These are phyloP conservation scores for Mimas tiliae DNA, from an alignment of 2,888 invertebrate genomes.

Conservation along the genomic window DNA sequence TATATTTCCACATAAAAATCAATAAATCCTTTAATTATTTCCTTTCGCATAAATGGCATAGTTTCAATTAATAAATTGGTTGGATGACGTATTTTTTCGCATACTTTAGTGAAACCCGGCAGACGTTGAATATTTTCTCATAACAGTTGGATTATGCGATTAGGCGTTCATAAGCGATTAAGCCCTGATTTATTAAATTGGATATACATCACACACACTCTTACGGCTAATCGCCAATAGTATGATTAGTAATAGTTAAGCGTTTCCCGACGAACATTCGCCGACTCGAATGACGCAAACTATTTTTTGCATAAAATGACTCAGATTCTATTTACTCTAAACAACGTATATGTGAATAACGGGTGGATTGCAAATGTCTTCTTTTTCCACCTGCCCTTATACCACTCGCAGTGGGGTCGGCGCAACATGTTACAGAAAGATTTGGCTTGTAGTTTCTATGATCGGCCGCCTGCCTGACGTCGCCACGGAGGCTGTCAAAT, in stretches of 20 bases:
- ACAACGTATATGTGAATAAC: background rate
- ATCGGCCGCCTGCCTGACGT: too few species aligned
- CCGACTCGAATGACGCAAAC: background rate
- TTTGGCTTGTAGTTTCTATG: too few species aligned
- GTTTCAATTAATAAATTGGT: constrained; percentile 4
- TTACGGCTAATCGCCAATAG: constrained; percentile 3
- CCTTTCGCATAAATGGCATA: constrained; percentile 1
- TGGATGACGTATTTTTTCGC: constrained; percentile 12
- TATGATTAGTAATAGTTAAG: background rate
- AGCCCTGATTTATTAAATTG: constrained; percentile 23
- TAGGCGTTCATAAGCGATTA: constrained; percentile 3
- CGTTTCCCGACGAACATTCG: background rate
- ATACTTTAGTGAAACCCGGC: constrained; percentile 7
- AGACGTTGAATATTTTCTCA: constrained; percentile 22
- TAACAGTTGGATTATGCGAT: constrained; percentile 17
- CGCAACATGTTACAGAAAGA: too few species aligned
- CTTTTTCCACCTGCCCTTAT: too few species aligned
- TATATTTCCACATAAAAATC: background rate
- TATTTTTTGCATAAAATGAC: background rate
- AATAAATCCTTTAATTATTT: background rate
- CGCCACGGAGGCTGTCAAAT: too few species aligned
- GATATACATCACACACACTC: constrained; percentile 4
- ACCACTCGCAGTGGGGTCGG: too few species aligned
- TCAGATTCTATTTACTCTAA: background rate
- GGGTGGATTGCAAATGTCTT: too few species aligned